Conservation (phyloP, 2,797 vertebrate species). For the Characodon lateralis region DNA sequence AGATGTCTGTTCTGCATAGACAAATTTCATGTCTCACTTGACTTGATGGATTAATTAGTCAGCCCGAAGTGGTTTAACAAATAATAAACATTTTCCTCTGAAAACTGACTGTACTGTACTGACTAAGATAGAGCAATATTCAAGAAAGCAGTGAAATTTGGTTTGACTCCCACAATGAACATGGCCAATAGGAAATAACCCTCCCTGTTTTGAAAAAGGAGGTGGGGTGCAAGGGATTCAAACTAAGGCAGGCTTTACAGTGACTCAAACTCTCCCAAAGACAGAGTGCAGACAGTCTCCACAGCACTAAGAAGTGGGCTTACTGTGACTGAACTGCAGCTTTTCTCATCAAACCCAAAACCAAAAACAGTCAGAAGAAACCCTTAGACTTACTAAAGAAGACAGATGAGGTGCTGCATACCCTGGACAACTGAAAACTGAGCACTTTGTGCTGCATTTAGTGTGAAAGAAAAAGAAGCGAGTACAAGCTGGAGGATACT, state of each 20-base stretch:
- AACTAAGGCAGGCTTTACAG: conserved; percentile 72
- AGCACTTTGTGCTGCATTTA: conserved; percentile 50
- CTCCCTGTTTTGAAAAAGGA: conserved; percentile 77
- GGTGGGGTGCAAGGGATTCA: conserved; percentile 71
- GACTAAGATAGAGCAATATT: conserved; percentile 21
- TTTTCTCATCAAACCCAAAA: conserved; percentile 23
- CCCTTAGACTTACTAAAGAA: neutral
- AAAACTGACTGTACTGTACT: conserved; percentile 5
- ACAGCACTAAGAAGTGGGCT: conserved; percentile 47
- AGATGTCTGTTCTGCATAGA: neutral
- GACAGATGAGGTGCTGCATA: conserved; percentile 16
- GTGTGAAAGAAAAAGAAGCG: conserved; percentile 22
- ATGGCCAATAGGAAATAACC: conserved; percentile 77
- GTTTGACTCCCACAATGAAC: conserved; percentile 70
- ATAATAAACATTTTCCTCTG: neutral
- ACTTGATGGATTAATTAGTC: conserved; percentile 3
- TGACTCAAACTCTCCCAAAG: conserved; percentile 67
- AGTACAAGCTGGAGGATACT: conserved; percentile 68
- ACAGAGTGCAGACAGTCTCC: conserved; percentile 64
- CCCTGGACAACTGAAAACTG: conserved; percentile 55
- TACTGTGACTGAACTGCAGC: conserved; percentile 46
- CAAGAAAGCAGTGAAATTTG: conserved; percentile 61
- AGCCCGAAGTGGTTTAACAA: neutral
- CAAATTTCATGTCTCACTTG: neutral
- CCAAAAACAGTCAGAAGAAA: conserved; percentile 15